phyloP scores from a whole-genome alignment of 2,797 vertebrate species.

The Hafferia zeledoni region DNA sequence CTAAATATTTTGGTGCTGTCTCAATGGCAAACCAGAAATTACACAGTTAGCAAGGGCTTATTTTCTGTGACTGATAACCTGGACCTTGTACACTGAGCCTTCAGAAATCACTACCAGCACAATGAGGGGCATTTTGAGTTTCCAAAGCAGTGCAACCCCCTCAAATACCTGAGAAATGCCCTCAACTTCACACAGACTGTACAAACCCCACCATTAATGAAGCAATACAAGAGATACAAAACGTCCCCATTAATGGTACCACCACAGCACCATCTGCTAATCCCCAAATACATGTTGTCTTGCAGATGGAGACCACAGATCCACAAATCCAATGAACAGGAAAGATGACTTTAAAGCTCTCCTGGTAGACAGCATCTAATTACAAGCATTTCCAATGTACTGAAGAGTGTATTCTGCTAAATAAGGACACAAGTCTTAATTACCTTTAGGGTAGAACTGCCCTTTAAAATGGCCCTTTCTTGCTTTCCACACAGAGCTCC shows the following conservation, averaged over 20 bases:
- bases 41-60: not conserved
- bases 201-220: not conserved
- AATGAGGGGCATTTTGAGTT: not conserved
- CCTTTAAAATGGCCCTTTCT: not conserved
- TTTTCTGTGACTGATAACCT: not conserved
- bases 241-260: not conserved
- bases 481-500: not conserved
- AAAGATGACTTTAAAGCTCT: not conserved
- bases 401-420: not conserved
- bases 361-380: not conserved
- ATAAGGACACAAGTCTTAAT: not conserved
- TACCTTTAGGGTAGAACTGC: not conserved
- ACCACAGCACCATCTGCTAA: not conserved
- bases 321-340: not conserved
- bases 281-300: not conserved
- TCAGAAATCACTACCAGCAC: not conserved
- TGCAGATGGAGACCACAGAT: not conserved
- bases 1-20: not conserved
- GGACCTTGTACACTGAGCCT: not conserved
- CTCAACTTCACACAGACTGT: not conserved
- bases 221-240: not conserved
- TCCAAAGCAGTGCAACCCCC: not conserved
- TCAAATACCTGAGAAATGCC: not conserved
- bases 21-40: not conserved
- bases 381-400: not conserved